Conservation (phyloP, 2,888 invertebrate species). For the Cynaeus angustus region DNA sequence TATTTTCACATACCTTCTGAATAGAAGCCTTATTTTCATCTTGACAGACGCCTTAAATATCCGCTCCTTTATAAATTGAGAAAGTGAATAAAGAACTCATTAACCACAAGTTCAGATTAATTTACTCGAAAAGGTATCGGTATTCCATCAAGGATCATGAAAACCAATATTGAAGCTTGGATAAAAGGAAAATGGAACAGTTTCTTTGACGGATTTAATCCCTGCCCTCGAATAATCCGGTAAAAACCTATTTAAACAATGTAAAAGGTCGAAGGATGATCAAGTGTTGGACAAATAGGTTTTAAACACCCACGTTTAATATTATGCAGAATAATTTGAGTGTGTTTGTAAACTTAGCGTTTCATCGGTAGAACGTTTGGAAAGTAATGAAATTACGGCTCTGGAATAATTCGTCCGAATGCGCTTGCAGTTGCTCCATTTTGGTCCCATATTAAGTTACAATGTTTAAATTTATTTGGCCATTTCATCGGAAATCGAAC, state of each 20-base stretch:
- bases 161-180: conserved; percentile 21
- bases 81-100: conserved; percentile 33
- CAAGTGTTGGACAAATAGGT: conserved; percentile 25
- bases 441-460: conserved; percentile 48
- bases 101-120: conserved; percentile 34
- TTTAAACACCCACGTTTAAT: conserved; percentile 26
- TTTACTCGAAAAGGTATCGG: conserved; percentile 20
- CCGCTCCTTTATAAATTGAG: conserved; percentile 4
- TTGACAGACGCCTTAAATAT: not conserved
- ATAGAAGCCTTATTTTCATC: conserved; percentile 3
- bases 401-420: conserved; percentile 48
- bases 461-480: conserved; percentile 59
- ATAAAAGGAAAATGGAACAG: conserved; percentile 24
- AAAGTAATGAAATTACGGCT: conserved; percentile 46
- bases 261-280: conserved; percentile 22
- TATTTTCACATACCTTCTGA: not conserved
- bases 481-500: conserved; percentile 63
- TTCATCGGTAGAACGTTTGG: conserved; percentile 30
- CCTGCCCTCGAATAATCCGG: not conserved
- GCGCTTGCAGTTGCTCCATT: conserved; percentile 45
- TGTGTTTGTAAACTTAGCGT: conserved; percentile 35
- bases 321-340: conserved; percentile 30
- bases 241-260: conserved; percentile 19
- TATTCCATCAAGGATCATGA: conserved; percentile 22
- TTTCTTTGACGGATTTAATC: conserved; percentile 30